Base-by-base conservation (phyloP, 2,797 vertebrate species). In the Enteromius unitaeniatus region DNA sequence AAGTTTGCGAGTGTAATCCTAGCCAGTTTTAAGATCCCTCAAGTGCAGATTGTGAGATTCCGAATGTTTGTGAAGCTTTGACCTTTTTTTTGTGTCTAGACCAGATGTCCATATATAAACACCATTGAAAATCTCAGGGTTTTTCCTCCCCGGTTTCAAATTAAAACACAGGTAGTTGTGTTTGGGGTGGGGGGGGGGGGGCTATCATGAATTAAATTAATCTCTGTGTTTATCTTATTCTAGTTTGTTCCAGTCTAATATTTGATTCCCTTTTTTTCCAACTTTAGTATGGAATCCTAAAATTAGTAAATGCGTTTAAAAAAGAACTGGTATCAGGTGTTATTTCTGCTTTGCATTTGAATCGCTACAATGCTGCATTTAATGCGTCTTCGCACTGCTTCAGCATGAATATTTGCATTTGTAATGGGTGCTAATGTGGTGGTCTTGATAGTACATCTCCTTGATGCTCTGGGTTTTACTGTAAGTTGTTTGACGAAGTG, bases 31-130 rank as follows among this genome's bases (percentile, higher is more conserved):
- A 23, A 42, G 58, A 49, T 26, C 31, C 58, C n/a, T 47, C 55
- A 49, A n/a, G 42, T 3, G 17, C 21, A 31, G 26, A 31, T 19
- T 45, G 23, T 70, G 68, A 11, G 47, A 34, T n/a, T 79, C 51
- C 17, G 34, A 60, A 62, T 42, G 37, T 37, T 37, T 37, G 37
- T 37, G 37, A 37, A 5, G 34, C 34, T 37, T 37, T 37, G 34
- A 37, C 34, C 34, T 37, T 37, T 37, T 28, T 60, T 34, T 14
- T 60, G 37, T 55, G 17, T 53, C 47, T 23, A n/a, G 7, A 34
- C 70, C 51, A 72, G 53, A 73, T 73, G 70, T 64, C 47, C 58
- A 49, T 49, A 47, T 62, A 34, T 62, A 60, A 49, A 82, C 69
- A 37, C 4, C 0, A 3, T 37, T 74, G 21, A 11, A 82, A 74